Evolutionary conservation across 2,797 vertebrate genomes (phyloP), one percentile per base, ranked within the genome.

Genomic region (Melanotaenia nigrans): DNA sequence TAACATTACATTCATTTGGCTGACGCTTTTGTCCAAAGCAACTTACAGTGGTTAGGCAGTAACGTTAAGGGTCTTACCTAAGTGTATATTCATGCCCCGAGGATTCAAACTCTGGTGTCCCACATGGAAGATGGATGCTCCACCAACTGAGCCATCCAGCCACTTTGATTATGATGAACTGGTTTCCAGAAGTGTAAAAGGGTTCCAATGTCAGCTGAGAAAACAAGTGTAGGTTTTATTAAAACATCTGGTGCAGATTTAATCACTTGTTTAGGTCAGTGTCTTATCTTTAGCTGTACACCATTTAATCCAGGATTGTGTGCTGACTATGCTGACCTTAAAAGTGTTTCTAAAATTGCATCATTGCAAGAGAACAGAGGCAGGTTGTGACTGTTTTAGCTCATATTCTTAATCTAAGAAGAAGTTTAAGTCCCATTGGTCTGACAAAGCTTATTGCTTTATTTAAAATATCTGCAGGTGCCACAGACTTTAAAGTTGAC

Each of bases 351-450:
- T 25, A 62, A 30, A 36, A 63, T 40, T 20, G 65, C 36, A 16
- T 24, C 3, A 2, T 61, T 71, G 2, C 16, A 61, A 24, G 54
- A 71, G 35, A 74, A 56, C 33, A 51, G 60, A 51, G 60, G 56
- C 58, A 65, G 61, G 10, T 73, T 72, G 1, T 42, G 55, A 59
- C 57, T 55, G 49, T 30, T 75, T 59, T 36, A 69, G 58, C 67
- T 80, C 66, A 25, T 18, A 61, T 54, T 65, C n/a, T 61, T 55
- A 61, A 42, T 76, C 38, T 53, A 45, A 68, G 61, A 32, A 38
- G 32, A 61, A 22, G 51, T 38, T 36, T 54, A 25, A 40, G 28
- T 35, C 49, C 55, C 20, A 0, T 22, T 6, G 14, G 59, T 59
- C 25, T 30, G 42, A 32, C 42, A 71, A 65, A 22, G n/a, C 47